Conservation (phyloP, 2,113 vertebrate species). For the Laticauda colubrina region DNA sequence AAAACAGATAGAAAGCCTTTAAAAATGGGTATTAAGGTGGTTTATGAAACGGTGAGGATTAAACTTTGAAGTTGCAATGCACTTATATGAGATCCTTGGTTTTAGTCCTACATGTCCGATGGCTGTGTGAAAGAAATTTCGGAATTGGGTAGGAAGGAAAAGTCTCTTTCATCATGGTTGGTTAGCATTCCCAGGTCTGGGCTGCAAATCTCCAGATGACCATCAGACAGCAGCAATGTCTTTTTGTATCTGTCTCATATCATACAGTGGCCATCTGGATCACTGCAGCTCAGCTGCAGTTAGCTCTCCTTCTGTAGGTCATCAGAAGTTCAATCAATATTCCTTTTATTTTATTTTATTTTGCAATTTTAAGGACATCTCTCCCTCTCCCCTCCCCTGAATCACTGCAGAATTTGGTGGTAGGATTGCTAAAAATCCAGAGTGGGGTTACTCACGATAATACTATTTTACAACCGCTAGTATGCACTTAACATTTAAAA, state of each 20-base stretch:
- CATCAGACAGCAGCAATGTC: not conserved
- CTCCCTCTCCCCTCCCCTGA: not conserved
- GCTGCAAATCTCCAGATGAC: not conserved
- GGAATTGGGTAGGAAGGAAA: not conserved
- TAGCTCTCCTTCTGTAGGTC: not conserved
- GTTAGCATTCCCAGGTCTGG: not conserved
- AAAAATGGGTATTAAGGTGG: not conserved
- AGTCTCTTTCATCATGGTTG: not conserved
- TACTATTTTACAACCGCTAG: not conserved
- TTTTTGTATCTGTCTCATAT: not conserved
- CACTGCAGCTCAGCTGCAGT: not conserved
- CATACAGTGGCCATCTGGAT: not conserved
- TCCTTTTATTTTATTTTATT: not conserved
- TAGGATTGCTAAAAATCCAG: not conserved
- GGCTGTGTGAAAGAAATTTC: not conserved
- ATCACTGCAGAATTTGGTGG: not conserved
- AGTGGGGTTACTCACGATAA: not conserved
- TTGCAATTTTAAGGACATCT: not conserved
- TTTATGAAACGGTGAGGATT: not conserved
- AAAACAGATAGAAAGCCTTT: not conserved
- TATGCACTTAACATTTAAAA: not conserved
- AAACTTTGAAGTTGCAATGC: not conserved
- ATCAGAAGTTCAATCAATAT: not conserved
- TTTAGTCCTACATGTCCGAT: not conserved
- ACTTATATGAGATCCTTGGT: not conserved